These are phyloP conservation scores for Lerista edwardsae DNA, from an alignment of 2,797 vertebrate genomes.

Conservation along the genomic window DNA sequence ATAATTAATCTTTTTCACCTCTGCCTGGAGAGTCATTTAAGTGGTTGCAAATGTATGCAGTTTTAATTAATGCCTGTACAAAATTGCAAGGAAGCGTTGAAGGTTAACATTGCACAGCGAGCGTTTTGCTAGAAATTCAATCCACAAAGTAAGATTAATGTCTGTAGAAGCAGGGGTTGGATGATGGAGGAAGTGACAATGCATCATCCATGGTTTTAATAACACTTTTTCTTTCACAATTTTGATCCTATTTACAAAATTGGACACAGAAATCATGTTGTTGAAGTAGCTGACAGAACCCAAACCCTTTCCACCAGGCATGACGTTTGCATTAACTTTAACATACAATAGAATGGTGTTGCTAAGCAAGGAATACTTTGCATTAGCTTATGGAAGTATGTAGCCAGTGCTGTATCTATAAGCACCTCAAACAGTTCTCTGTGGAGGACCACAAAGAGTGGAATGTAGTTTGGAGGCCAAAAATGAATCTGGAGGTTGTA, in stretches of 20 bases:
- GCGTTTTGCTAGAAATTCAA: not conserved
- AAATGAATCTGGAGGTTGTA: too few relatives aligned
- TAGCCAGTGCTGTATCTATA: not conserved
- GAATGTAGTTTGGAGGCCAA: not conserved
- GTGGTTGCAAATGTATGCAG: not conserved
- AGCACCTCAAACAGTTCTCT: not conserved
- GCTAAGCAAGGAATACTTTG: not conserved
- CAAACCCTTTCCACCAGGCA: not conserved
- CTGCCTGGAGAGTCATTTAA: not conserved
- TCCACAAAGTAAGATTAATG: not conserved
- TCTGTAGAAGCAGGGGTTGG: not conserved
- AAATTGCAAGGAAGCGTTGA: conserved; percentile 10
- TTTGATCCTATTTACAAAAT: conserved; percentile 20
- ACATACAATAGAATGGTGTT: not conserved
- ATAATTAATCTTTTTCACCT: conserved; percentile 4
- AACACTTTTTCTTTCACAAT: not conserved
- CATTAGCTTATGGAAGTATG: not conserved
- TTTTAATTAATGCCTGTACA: conserved; percentile 3
- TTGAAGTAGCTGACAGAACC: not conserved
- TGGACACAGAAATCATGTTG: not conserved
- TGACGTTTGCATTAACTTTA: not conserved
- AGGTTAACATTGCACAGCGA: conserved; percentile 20
- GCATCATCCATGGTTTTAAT: not conserved
- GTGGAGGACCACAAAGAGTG: not conserved
- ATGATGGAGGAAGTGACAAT: conserved; percentile 1